phyloP scores from a whole-genome alignment of 2,888 invertebrate species.

The Galeruca laticollis region DNA sequence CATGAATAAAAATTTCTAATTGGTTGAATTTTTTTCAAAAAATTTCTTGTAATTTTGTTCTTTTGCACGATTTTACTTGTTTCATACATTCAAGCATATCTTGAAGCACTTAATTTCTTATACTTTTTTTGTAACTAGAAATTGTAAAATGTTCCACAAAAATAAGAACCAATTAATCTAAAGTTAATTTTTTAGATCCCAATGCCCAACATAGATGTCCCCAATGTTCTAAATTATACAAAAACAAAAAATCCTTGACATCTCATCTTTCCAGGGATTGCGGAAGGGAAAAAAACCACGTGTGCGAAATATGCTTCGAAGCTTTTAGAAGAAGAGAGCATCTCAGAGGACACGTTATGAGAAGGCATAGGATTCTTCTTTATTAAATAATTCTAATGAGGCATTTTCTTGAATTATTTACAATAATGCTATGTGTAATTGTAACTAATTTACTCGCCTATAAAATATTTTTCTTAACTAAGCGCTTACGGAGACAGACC shows the following conservation, averaged over 20 bases:
- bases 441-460: too few species aligned
- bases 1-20: too few species aligned
- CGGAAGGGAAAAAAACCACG: conserved; percentile 39
- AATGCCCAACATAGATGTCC: conserved; percentile 25
- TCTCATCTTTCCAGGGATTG: conserved; percentile 34
- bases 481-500: too few species aligned
- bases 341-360: conserved; percentile 66
- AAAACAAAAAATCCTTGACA: conserved; percentile 34
- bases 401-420: neutral
- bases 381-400: neutral
- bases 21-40: neutral
- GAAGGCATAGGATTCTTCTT: conserved; percentile 23
- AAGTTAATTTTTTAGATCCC: conserved; percentile 11
- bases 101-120: neutral
- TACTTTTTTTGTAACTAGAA: neutral
- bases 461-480: too few species aligned
- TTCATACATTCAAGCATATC: neutral
- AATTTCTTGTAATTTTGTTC: neutral
- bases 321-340: conserved; percentile 41
- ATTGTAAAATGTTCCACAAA: too few species aligned
- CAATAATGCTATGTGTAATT: too few species aligned
- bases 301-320: conserved; percentile 45
- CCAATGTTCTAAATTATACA: conserved; percentile 42
- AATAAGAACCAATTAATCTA: neutral
- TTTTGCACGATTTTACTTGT: neutral